Base-by-base conservation (phyloP, 2,888 invertebrate genomes). In the Drosophila aldrichi region DNA sequence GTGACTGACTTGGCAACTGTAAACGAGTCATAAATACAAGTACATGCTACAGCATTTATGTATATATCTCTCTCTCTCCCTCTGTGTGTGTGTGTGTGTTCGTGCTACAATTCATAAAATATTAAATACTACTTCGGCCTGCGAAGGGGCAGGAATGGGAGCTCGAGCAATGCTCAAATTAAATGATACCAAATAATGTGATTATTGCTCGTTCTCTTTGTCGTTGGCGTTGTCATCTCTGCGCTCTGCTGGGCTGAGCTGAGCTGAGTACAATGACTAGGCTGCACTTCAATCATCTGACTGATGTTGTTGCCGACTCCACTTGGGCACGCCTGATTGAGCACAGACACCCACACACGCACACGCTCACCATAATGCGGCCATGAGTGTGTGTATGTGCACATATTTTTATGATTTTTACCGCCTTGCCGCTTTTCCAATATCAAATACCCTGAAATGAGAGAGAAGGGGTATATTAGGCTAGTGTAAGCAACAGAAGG, bases 291-390 rank as follows among this genome's bases (percentile, higher is more conserved):
- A 84, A 83, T 83, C 89, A 74, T 73, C 74, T 73, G 79, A 75
- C 70, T 85, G 79, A 72, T 79, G 75, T 70, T 36, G 18, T 38
- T 62, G 61, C 75, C 44, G 66, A 40, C 65, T 58, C 70, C 87
- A 84, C 90, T 88, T 90, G 71, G 54, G 70, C 89, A 84, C 90
- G 84, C 74, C 81, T 89, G 90, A 88, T 88, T 84, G 87, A 74
- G 63, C 86, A 82, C 63, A 66, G 14, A 4, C 34, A 43, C n/a
- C n/a, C 36, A 36, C 20, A 46, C 25, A n/a, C n/a, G 16, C 10
- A 34, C 18, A 51, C 52, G 29, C 25, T n/a, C 38, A 18, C 38
- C 25, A 62, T 73, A 73, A 56, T 75, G 78, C 66, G 67, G 40
- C n/a, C 54, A 18, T 55, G 40, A 48, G 18, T 7, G 7, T 54